These are phyloP conservation scores for Ethmia dodecea DNA, from an alignment of 2,888 invertebrate genomes.

Conservation along the genomic window DNA sequence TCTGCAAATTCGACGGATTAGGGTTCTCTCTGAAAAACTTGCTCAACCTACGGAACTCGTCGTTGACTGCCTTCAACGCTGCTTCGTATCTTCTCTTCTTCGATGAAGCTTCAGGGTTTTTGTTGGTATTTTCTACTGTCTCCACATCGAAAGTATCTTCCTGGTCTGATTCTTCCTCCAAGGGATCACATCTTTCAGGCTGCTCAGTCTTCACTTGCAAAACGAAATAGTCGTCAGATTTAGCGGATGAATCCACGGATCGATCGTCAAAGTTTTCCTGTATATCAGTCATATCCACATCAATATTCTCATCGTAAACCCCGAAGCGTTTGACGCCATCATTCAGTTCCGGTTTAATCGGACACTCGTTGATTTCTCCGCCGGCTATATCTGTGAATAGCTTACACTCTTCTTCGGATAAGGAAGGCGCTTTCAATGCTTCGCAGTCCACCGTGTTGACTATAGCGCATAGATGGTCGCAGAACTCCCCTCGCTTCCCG, in stretches of 20 bases:
- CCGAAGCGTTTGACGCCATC: background rate
- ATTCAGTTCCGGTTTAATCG: conserved; percentile 5
- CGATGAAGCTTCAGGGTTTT: conserved; percentile 1
- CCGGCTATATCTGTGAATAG: conserved; percentile 21
- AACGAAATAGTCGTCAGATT: conserved; percentile 12
- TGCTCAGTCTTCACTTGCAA: conserved; percentile 19
- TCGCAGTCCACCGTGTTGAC: conserved; percentile 19
- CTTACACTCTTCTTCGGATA: conserved; percentile 17
- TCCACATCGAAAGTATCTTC: too few relatives aligned
- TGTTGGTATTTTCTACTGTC: background rate
- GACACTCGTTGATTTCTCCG: conserved; percentile 10
- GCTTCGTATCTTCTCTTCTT: conserved; percentile 20
- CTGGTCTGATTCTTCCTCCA: conserved; percentile 13
- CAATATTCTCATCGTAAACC: background rate
- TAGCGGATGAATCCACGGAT: conserved; percentile 5
- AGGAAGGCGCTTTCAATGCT: conserved; percentile 8
- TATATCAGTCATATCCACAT: background rate
- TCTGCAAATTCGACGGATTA: conserved; percentile 27
- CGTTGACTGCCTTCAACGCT: conserved; percentile 25
- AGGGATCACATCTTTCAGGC: conserved; percentile 16
- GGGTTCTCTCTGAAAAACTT: conserved; percentile 31
- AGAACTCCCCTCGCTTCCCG: conserved; percentile 27
- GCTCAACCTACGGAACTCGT: conserved; percentile 31
- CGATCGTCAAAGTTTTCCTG: background rate
- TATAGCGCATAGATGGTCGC: conserved; percentile 30